phyloP scores from a whole-genome alignment of 2,888 invertebrate species.

The Dexiosoma caninum region DNA sequence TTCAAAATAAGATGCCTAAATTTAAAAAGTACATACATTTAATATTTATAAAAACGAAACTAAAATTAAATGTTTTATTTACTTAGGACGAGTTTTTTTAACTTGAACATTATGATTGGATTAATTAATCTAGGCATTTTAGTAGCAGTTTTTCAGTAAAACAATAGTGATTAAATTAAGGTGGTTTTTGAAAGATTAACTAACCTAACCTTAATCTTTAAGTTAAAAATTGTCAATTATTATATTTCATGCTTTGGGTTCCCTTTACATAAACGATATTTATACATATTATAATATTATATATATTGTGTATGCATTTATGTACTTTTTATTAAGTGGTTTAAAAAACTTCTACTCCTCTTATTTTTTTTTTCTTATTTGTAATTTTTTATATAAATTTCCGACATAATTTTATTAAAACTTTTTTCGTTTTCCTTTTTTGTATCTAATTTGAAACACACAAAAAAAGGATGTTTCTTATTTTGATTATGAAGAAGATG shows the following conservation, averaged over 20 bases:
- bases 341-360: not conserved
- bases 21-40: too few species aligned
- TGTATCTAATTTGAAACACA: slow-evolving; percentile 36
- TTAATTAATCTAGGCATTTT: too few species aligned
- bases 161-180: too few species aligned
- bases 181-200: too few species aligned
- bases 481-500: slow-evolving; percentile 77
- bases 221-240: too few species aligned
- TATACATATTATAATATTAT: not conserved
- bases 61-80: too few species aligned
- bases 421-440: slow-evolving; percentile 37
- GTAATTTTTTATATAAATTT: slow-evolving; percentile 3
- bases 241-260: not conserved
- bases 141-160: too few species aligned
- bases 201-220: too few species aligned
- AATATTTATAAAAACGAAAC: too few species aligned
- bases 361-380: not conserved
- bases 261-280: not conserved
- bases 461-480: slow-evolving; percentile 72
- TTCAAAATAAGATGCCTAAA: slow-evolving; percentile 1
- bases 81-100: too few species aligned
- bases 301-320: not conserved
- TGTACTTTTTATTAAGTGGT: slow-evolving; percentile 23
- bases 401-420: slow-evolving; percentile 7
- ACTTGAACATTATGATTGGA: too few species aligned